Percentiles rank a stretch among this genome's conserved stretches.
Conservation (phyloP, 2,888 invertebrate genomes). For the Tipula confusa region DNA sequence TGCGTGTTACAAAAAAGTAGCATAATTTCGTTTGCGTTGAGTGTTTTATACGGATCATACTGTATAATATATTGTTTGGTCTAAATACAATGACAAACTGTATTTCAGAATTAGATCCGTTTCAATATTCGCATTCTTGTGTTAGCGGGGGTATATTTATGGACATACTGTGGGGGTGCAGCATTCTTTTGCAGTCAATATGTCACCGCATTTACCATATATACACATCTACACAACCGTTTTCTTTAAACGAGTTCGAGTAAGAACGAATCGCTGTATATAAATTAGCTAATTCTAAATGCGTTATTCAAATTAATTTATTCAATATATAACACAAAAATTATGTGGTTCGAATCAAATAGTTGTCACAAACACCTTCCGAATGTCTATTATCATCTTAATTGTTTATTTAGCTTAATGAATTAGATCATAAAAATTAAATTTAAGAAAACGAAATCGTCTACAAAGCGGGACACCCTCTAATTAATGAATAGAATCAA, state of each 20-base stretch:
- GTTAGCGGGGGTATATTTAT: not conserved
- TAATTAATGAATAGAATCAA: not conserved
- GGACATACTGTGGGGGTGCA: not conserved
- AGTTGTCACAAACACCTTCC: not conserved
- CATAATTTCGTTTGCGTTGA: too few relatives aligned
- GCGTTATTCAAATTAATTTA: not conserved
- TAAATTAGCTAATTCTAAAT: not conserved
- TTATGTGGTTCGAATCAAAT: not conserved
- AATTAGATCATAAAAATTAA: not conserved
- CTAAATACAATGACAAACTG: not conserved
- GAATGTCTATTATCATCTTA: not conserved
- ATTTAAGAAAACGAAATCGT: not conserved
- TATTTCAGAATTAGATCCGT: not conserved
- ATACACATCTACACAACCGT: too few relatives aligned
- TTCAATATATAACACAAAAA: not conserved
- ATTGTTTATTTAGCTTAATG: conserved; percentile 25
- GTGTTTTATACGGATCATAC: too few relatives aligned
- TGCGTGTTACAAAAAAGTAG: too few relatives aligned
- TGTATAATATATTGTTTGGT: too few relatives aligned
- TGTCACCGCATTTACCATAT: not conserved
- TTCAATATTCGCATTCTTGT: not conserved
- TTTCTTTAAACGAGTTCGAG: not conserved
- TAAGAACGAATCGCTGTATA: not conserved
- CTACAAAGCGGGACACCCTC: conserved; percentile 13
- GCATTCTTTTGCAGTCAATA: not conserved